Percentiles rank a stretch among this genome's conserved stretches.
These are phyloP conservation scores for Pristionchus japonicus DNA, from an alignment of 2,888 invertebrate genomes.

Conservation along the genomic window DNA sequence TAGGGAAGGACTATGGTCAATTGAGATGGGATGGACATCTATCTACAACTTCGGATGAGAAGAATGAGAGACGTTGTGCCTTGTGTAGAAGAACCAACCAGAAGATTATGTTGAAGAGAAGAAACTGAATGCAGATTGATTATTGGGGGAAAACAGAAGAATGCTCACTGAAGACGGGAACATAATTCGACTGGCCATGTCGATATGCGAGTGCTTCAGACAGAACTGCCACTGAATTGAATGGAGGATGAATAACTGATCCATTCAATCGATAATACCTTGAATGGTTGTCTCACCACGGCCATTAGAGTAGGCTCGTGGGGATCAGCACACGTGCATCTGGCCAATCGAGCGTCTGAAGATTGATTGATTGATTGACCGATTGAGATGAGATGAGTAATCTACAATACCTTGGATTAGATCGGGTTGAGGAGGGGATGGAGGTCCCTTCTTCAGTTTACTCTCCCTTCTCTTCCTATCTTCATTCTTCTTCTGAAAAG, in stretches of 20 bases:
- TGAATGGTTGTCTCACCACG: constrained; percentile 23
- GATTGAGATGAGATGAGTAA: background rate
- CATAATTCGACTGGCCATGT: constrained; percentile 61
- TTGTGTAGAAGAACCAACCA: constrained; percentile 66
- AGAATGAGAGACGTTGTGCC: constrained; percentile 58
- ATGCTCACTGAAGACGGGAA: constrained; percentile 61
- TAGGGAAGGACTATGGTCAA: background rate
- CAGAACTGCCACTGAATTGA: constrained; percentile 52
- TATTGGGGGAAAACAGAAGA: constrained; percentile 54
- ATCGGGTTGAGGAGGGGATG: constrained; percentile 63
- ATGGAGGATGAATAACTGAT: background rate
- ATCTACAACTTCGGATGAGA: background rate
- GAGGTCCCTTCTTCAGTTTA: constrained; percentile 60
- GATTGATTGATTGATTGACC: background rate
- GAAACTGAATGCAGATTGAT: constrained; percentile 54
- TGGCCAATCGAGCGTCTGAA: constrained; percentile 65
- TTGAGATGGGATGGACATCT: constrained; percentile 4
- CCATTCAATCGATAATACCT: background rate
- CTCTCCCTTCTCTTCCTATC: constrained; percentile 58
- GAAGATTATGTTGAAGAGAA: constrained; percentile 64
- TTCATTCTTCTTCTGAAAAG: constrained; percentile 63
- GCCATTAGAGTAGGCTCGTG: constrained; percentile 35
- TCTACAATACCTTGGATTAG: constrained; percentile 59
- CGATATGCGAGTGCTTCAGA: constrained; percentile 63
- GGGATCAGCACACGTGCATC: constrained; percentile 63